A percentile compares a stretch with the other conserved stretches of the same genome.
phyloP scores from a whole-genome alignment of 2,113 vertebrate genomes.

The Grallaria varia region DNA sequence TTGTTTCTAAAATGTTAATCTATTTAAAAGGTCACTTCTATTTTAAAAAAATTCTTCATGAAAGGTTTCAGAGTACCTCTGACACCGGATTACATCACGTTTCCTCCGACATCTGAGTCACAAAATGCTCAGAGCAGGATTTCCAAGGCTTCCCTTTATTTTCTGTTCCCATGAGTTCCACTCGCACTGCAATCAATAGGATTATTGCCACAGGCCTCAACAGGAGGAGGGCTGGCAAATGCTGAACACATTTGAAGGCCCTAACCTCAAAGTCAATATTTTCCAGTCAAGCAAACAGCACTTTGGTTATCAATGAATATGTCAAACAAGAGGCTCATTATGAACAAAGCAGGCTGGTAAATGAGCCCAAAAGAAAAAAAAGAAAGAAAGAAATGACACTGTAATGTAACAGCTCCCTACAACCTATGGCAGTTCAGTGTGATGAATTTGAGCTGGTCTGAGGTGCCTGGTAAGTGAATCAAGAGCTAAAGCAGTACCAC shows the following conservation, averaged over 20 bases:
- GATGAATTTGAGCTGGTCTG: not conserved
- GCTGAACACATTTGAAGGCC: not conserved
- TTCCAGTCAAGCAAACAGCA: not conserved
- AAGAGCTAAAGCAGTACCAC: not conserved
- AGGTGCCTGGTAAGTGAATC: not conserved
- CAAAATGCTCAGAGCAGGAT: constrained; percentile 36
- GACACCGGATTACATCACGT: constrained; percentile 28
- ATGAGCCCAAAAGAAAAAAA: not conserved
- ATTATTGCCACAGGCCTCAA: constrained; percentile 18
- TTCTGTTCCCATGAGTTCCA: not conserved
- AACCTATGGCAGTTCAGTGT: not conserved
- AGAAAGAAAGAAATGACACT: not conserved
- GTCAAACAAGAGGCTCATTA: not conserved
- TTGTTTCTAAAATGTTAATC: constrained; percentile 7
- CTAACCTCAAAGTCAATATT: constrained; percentile 8
- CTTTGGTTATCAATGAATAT: not conserved
- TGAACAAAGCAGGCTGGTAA: not conserved
- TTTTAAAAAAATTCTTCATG: not conserved
- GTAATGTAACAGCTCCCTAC: not conserved
- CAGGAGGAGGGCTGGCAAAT: not conserved
- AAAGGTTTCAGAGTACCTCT: not conserved
- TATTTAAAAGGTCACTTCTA: constrained; percentile 25
- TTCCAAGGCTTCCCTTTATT: constrained; percentile 29
- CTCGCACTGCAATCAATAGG: not conserved
- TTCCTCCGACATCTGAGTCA: constrained; percentile 42